Conservation (phyloP, 2,888 invertebrate genomes). For the Drosophila helvetica region DNA sequence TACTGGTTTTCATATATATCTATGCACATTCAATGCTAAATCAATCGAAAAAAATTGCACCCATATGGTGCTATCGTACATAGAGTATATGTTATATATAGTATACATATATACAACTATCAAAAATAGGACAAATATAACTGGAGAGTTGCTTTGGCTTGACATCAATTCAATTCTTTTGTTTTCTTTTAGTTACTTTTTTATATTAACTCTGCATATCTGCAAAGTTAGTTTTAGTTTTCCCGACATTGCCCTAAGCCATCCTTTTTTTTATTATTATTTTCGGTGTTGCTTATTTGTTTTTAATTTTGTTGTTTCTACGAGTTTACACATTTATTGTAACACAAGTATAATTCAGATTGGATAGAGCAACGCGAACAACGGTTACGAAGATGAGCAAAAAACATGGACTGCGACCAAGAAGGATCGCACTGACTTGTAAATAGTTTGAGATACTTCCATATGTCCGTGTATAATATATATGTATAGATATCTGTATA, state of each 20-base stretch:
- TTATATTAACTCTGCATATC: neutral
- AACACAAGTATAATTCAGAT: slow-evolving; percentile 18
- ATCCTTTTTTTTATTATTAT: neutral
- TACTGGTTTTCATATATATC: slow-evolving; percentile 15
- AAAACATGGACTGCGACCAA: slow-evolving; percentile 55
- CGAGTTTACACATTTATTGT: slow-evolving; percentile 35
- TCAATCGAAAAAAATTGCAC: slow-evolving; percentile 39
- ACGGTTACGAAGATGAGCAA: slow-evolving; percentile 43
- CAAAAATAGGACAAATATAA: slow-evolving; percentile 74
- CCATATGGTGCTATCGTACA: slow-evolving; percentile 7
- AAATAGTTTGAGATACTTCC: slow-evolving; percentile 64
- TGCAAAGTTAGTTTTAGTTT: neutral
- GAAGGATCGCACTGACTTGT: slow-evolving; percentile 66
- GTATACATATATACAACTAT: slow-evolving; percentile 65
- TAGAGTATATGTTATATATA: slow-evolving; percentile 25
- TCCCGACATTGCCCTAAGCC: neutral
- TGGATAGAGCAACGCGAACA: slow-evolving; percentile 39
- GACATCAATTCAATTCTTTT: neutral
- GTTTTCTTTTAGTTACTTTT: neutral
- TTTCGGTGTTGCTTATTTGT: neutral
- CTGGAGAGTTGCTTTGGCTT: slow-evolving; percentile 39
- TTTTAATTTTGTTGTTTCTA: neutral
- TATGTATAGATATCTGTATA: slow-evolving; percentile 21
- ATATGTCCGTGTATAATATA: slow-evolving; percentile 9
- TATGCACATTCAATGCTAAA: slow-evolving; percentile 57